Evolutionary conservation across 1,140 invertebrate genomes (phyloP).

Genomic region (Pseudomyrmex concolor): DNA sequence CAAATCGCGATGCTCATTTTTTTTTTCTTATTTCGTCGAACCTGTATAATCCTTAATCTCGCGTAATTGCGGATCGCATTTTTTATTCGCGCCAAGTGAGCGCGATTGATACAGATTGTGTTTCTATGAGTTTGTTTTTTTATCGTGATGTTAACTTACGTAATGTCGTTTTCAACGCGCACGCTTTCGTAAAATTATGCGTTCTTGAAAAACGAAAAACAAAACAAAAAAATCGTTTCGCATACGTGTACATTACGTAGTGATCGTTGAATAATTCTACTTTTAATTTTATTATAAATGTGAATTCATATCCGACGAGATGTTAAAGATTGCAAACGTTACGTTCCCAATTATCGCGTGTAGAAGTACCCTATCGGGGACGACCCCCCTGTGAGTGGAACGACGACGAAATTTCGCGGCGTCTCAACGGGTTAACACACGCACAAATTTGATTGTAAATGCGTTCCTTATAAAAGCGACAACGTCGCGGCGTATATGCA

Average conservation of each 20-base stretch:
- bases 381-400: neutral
- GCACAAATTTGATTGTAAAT: conserved; percentile 30
- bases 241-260: neutral
- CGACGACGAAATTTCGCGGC: conserved; percentile 33
- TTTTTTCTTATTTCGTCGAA: neutral
- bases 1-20: conserved; percentile 24
- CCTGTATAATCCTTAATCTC: neutral
- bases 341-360: neutral
- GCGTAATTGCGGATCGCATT: conserved; percentile 37
- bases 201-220: neutral
- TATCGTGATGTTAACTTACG: neutral
- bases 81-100: conserved; percentile 17
- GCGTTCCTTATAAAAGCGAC: conserved; percentile 12
- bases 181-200: neutral
- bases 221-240: neutral
- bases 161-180: neutral
- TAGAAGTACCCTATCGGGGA: conserved; percentile 4
- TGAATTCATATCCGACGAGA: neutral
- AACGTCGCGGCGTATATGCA: conserved; percentile 12
- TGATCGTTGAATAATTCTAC: neutral
- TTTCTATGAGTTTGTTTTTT: neutral
- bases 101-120: conserved; percentile 6
- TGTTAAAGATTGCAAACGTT: neutral
- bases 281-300: neutral
- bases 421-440: conserved; percentile 17